Evolutionary conservation across 2,797 vertebrate species (phyloP), one percentile per base, ranked within the genome.

Genomic region (Premnoplex brunnescens): DNA sequence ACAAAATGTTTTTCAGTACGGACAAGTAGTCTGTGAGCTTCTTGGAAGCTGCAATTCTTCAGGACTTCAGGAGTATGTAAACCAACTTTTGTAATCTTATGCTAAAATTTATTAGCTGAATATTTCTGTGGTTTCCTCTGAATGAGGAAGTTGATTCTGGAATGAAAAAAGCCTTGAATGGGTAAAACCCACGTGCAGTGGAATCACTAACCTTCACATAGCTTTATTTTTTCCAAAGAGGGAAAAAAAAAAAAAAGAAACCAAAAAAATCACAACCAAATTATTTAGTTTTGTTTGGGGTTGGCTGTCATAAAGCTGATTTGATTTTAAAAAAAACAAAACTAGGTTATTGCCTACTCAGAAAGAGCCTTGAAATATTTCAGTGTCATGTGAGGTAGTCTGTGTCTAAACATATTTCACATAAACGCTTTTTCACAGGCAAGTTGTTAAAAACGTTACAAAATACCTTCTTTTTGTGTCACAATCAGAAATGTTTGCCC

Each of bases 401-500:
- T 96, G 91, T 94, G 87, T 96, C 93, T 95, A 75, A 97, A 93
- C 44, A 69, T 92, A 96, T 94, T 98, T 97, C 97, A 94, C 86
- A 84, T 81, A 95, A 97, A 97, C 3, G 30, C 91, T 96, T 97
- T 98, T 96, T 97, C 97, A 97, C 96, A 96, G 96, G 95, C 96
- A 95, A 71, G 91, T 94, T 94, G 94, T 96, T 94, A 96, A 97
- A 97, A 97, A 86, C 89, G 86, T 98, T 97, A 96, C 94, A 95
- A 93, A 97, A 97, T 95, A 96, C 97, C 92, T 97, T 96, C 76
- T 92, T 97, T 97, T 93, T 63, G 86, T 97, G 96, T 95, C 97
- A 97, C 95, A 92, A 90, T 90, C 97, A 95, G 96, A 96, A 96
- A 95, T 56, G 93, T 93, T 97, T 97, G 97, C 97, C 97, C 94